phyloP scores from a whole-genome alignment of 1,140 invertebrate species.

The Leptinotarsa lineolata region DNA sequence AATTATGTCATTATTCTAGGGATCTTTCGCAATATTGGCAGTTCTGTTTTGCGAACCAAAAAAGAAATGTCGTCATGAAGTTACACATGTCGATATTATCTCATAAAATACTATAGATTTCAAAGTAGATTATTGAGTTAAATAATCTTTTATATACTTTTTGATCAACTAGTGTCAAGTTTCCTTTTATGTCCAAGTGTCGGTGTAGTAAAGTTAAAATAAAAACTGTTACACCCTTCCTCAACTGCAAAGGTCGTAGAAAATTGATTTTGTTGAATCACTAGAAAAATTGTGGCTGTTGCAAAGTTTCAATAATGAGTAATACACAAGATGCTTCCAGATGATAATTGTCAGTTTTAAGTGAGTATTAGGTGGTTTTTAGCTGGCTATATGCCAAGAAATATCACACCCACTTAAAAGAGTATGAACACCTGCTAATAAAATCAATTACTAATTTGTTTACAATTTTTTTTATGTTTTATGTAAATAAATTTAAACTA shows the following conservation, averaged over 20 bases:
- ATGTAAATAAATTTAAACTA: conserved; percentile 25
- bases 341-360: conserved; percentile 43
- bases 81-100: conserved; percentile 54
- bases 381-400: conserved; percentile 45
- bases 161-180: conserved; percentile 14
- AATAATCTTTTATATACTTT: conserved; percentile 27
- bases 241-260: conserved; percentile 39
- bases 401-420: conserved; percentile 42
- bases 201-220: not conserved
- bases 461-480: conserved; percentile 10
- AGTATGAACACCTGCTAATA: conserved; percentile 44
- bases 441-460: conserved; percentile 29
- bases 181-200: conserved; percentile 8
- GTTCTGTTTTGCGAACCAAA: conserved; percentile 44
- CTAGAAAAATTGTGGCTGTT: not conserved
- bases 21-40: conserved; percentile 38
- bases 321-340: conserved; percentile 45
- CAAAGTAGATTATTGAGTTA: conserved; percentile 29
- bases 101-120: conserved; percentile 39
- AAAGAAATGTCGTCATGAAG: conserved; percentile 51
- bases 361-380: conserved; percentile 52
- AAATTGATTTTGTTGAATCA: conserved; percentile 46
- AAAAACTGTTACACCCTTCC: conserved; percentile 42
- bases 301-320: conserved; percentile 28
- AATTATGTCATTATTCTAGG: not conserved